Evolutionary conservation across 2,113 vertebrate species (phyloP), one percentile per base, ranked within the genome.

Genomic region (Carollia perspicillata): DNA sequence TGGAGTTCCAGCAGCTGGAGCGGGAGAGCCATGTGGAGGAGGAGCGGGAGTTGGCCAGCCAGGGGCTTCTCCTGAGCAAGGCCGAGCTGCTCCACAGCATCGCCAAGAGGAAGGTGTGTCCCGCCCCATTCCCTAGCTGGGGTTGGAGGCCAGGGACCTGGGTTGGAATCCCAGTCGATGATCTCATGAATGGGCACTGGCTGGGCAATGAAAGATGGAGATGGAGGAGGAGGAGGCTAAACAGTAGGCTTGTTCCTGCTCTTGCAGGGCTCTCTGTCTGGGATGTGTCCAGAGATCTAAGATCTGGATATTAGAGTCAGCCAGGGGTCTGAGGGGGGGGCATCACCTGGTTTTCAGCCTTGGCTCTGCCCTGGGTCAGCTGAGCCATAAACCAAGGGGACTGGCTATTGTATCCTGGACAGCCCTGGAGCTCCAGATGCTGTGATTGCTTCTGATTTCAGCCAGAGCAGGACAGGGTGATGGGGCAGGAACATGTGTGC

Each of bases 1-100:
- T 99, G 98, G 99, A 99, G 97, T 99, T 99, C 96, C 99, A 99
- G 98, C 99, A 99, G 98, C 98, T 99, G 98, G 99, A 99, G 98
- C 98, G 98, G 65, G 99, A 99, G 95, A 99, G 99, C 97, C 99
- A 98, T 84, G 97, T 99, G 2, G 99, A 99, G 97, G 99, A 99
- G 97, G 99, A 99, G 86, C 97, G 98, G 0, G 99, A 99, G 98
- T 98, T 97, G 0, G 98, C 98, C 1, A 98, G 98, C 84, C 99
- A 99, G 98, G 99, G 99, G 97, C 99, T 99, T 47, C 98, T 99
- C 14, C 99, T 99, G 97, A 99, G 99, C 97, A 97, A 98, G 84
- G 99, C 98, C 0, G 99, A 99, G 96, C 99, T 99, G 96, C 98
- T 99, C 9, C 98, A 97, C 58, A 99, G 98, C 55, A 92, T 99